Evolutionary conservation across 1,140 invertebrate species (phyloP).

Genomic region (Dendroctonus ponderosae): DNA sequence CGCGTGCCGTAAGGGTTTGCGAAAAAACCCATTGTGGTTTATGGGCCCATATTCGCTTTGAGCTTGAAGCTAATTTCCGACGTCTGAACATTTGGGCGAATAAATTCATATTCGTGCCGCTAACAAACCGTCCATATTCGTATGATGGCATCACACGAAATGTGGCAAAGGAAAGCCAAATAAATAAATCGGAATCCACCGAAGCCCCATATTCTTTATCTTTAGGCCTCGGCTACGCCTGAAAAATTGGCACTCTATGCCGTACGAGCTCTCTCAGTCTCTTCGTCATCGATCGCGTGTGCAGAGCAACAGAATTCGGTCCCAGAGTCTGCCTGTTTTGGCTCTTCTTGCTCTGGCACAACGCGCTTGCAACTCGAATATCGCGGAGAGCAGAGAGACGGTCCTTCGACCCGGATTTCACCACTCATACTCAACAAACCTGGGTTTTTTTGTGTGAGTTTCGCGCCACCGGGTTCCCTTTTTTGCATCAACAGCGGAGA

Average conservation of each 20-base stretch:
- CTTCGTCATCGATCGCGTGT: slow-evolving; percentile 24
- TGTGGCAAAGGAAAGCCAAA: slow-evolving; percentile 1
- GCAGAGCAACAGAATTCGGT: slow-evolving; percentile 27
- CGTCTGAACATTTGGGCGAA: too few relatives aligned
- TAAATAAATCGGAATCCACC: slow-evolving; percentile 7
- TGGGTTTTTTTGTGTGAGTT: too few relatives aligned
- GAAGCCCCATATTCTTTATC: slow-evolving; percentile 8
- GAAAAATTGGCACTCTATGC: slow-evolving; percentile 10
- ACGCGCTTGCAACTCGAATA: slow-evolving; percentile 8
- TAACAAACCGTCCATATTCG: neutral
- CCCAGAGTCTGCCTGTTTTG: slow-evolving; percentile 21
- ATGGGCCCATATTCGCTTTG: too few relatives aligned
- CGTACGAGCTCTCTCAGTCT: slow-evolving; percentile 12
- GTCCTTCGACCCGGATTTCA: neutral
- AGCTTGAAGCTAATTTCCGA: too few relatives aligned
- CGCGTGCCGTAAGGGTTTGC: too few relatives aligned
- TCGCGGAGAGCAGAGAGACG: slow-evolving; percentile 1
- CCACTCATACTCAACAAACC: neutral
- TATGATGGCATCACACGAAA: neutral
- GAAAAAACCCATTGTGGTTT: too few relatives aligned
- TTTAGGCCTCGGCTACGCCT: slow-evolving; percentile 8
- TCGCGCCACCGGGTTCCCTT: too few relatives aligned
- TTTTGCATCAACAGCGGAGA: too few relatives aligned
- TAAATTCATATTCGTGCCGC: too few relatives aligned
- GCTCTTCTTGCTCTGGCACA: slow-evolving; percentile 14